Evolutionary conservation across 1,140 invertebrate species (phyloP).

Genomic region (Mizuhopecten yessoensis): DNA sequence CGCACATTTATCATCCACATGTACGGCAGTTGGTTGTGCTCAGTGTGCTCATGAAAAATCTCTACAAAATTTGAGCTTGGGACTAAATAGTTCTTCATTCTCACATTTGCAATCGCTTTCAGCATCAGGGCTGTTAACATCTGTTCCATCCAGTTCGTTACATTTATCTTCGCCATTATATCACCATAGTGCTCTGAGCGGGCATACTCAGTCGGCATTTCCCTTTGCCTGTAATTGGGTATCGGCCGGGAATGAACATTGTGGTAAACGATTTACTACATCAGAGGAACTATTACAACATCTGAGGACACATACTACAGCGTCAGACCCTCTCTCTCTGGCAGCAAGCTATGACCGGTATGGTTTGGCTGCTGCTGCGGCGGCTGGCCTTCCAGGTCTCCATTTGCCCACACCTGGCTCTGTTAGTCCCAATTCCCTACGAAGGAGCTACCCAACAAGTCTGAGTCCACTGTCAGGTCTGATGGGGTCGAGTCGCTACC

Average conservation of each 20-base stretch:
- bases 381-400: constrained; percentile 68
- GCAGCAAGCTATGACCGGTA: constrained; percentile 72
- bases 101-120: constrained; percentile 67
- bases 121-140: constrained; percentile 71
- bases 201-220: constrained; percentile 69
- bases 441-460: constrained; percentile 92
- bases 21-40: constrained; percentile 95
- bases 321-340: constrained; percentile 75
- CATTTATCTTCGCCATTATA: constrained; percentile 75
- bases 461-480: constrained; percentile 90
- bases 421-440: constrained; percentile 84
- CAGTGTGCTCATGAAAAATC: constrained; percentile 97
- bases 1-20: constrained; percentile 86
- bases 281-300: constrained; percentile 98
- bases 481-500: constrained; percentile 90
- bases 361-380: constrained; percentile 66
- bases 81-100: constrained; percentile 64
- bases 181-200: constrained; percentile 67
- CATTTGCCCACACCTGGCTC: constrained; percentile 84
- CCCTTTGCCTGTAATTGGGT: constrained; percentile 95
- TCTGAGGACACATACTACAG: constrained; percentile 94
- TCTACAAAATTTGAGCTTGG: constrained; percentile 84
- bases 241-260: constrained; percentile 91
- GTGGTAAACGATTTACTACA: constrained; percentile 95
- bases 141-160: constrained; percentile 68